phyloP scores from a whole-genome alignment of 2,797 vertebrate species.

The Clarias platycephalus region DNA sequence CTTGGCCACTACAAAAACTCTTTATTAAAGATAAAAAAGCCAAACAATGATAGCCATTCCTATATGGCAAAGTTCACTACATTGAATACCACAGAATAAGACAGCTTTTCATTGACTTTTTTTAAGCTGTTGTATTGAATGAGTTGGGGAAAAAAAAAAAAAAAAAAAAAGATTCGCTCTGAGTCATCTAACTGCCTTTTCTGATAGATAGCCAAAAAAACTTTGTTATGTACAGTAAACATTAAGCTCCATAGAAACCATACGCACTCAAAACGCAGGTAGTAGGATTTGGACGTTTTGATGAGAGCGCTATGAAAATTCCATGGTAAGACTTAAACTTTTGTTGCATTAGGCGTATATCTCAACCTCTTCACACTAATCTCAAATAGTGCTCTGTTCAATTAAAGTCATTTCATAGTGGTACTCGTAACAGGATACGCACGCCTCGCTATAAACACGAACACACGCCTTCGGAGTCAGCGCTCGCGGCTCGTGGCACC shows the following conservation, averaged over 20 bases:
- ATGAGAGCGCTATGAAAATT: conserved; percentile 51
- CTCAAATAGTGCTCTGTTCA: conserved; percentile 54
- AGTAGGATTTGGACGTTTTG: conserved; percentile 48
- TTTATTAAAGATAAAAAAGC: conserved; percentile 24
- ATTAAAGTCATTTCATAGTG: conserved; percentile 54
- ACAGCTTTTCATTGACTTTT: conserved; percentile 1
- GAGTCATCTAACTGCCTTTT: conserved; percentile 42
- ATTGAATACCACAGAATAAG: background rate
- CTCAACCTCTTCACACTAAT: conserved; percentile 55
- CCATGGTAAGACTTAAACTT: conserved; percentile 55
- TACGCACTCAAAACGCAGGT: conserved; percentile 48
- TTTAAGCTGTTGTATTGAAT: background rate
- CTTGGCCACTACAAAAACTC: conserved; percentile 15
- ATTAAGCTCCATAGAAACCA: conserved; percentile 48
- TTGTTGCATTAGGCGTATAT: conserved; percentile 56
- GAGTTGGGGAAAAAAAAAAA: background rate
- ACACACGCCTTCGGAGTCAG: conserved; percentile 50
- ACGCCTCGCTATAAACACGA: conserved; percentile 49
- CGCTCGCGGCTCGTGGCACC: conserved; percentile 50
- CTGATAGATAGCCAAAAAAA: conserved; percentile 43
- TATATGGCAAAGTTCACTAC: conserved; percentile 3
- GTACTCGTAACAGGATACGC: conserved; percentile 52
- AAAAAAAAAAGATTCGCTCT: conserved; percentile 17
- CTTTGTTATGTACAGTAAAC: conserved; percentile 44
- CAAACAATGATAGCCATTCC: conserved; percentile 26